These are phyloP conservation scores for Solea solea DNA, from an alignment of 2,113 vertebrate genomes.

Conservation along the genomic window DNA sequence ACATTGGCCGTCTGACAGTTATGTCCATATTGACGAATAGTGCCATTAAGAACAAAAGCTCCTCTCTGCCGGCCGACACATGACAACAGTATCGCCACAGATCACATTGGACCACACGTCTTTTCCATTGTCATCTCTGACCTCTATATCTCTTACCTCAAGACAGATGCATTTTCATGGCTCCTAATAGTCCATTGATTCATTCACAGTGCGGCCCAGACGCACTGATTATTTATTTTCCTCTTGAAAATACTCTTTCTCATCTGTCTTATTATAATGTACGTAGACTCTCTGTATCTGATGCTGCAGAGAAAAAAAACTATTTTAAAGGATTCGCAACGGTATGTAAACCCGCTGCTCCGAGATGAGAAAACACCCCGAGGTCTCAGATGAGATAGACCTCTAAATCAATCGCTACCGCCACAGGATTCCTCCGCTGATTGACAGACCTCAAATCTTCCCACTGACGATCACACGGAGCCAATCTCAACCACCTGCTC, in stretches of 20 bases:
- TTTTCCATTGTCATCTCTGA: constrained; percentile 67
- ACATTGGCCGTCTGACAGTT: constrained; percentile 69
- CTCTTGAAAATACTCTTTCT: constrained; percentile 57
- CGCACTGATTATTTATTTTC: constrained; percentile 78
- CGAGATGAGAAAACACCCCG: constrained; percentile 58
- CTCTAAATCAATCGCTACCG: constrained; percentile 68
- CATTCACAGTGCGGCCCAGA: constrained; percentile 63
- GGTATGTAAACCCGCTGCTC: constrained; percentile 64
- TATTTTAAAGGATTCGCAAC: constrained; percentile 73
- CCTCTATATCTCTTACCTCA: constrained; percentile 69
- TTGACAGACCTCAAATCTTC: constrained; percentile 53
- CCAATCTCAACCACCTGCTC: constrained; percentile 33
- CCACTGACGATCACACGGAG: constrained; percentile 34
- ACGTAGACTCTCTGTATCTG: constrained; percentile 56
- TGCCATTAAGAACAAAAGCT: constrained; percentile 73
- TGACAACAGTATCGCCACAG: constrained; percentile 56
- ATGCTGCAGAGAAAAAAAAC: constrained; percentile 67
- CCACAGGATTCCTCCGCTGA: constrained; percentile 56
- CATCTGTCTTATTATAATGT: constrained; percentile 77
- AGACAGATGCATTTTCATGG: constrained; percentile 71
- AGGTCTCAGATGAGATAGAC: constrained; percentile 74
- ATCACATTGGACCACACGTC: constrained; percentile 58
- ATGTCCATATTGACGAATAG: constrained; percentile 71
- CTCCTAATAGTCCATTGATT: constrained; percentile 79
- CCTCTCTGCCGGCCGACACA: constrained; percentile 53